A percentile compares a stretch with the other conserved stretches of the same genome.
These are phyloP conservation scores for Tachysurus fulvidraco DNA, from an alignment of 2,113 vertebrate genomes.

Conservation along the genomic window DNA sequence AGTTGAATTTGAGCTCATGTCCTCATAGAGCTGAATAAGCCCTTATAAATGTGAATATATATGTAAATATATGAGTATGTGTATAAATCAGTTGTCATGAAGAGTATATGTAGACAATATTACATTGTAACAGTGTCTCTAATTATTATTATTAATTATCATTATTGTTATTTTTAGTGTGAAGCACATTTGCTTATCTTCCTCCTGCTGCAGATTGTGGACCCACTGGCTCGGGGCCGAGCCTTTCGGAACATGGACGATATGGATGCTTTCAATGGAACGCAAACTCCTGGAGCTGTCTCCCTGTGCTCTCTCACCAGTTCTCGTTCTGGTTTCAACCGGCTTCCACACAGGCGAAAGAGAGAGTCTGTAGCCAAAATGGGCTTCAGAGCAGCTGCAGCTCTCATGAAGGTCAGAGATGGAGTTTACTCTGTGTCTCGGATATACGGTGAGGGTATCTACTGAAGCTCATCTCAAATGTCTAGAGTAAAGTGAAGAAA, in stretches of 20 bases:
- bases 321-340: conserved; percentile 91
- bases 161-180: neutral
- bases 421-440: neutral
- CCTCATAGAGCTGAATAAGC: neutral
- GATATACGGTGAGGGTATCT: neutral
- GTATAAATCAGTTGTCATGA: neutral
- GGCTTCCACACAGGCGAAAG: conserved; percentile 87
- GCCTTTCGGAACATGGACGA: conserved; percentile 94
- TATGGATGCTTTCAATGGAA: conserved; percentile 83
- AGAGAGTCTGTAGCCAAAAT: conserved; percentile 96
- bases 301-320: conserved; percentile 97
- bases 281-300: conserved; percentile 86
- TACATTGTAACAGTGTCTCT: neutral
- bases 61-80: neutral
- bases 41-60: neutral
- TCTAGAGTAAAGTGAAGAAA: neutral
- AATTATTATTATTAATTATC: neutral
- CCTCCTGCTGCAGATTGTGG: conserved; percentile 81
- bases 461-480: neutral
- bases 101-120: neutral
- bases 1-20: neutral
- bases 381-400: conserved; percentile 94
- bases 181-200: neutral
- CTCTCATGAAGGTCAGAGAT: conserved; percentile 83
- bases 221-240: conserved; percentile 90